These are phyloP conservation scores for Peromyscus nudipes DNA, from an alignment of 2,797 vertebrate genomes.

Conservation along the genomic window DNA sequence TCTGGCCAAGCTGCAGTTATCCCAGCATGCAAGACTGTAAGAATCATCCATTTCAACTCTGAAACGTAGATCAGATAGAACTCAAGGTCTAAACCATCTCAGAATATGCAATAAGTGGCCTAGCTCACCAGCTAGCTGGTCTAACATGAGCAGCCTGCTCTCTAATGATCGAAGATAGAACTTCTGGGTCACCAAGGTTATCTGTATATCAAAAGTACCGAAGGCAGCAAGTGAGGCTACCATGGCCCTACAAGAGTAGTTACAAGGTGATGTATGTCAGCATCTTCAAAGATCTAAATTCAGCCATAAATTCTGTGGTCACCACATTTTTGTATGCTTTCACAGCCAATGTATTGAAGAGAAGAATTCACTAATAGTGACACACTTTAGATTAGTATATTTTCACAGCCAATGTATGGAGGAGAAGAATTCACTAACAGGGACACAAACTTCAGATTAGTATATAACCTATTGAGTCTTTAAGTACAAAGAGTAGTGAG, in stretches of 20 bases:
- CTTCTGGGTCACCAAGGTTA: background rate
- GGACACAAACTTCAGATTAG: background rate
- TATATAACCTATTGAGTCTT: background rate
- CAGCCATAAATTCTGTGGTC: background rate
- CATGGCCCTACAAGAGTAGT: background rate
- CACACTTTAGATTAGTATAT: background rate
- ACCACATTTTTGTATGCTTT: background rate
- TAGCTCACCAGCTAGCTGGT: background rate
- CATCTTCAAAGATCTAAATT: background rate
- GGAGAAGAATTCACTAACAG: background rate
- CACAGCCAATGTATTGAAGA: background rate
- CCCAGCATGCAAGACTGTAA: background rate
- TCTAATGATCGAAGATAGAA: background rate
- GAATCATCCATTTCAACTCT: constrained; percentile 3
- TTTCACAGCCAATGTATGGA: background rate
- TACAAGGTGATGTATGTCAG: background rate
- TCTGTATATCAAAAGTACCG: background rate
- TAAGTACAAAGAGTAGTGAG: background rate
- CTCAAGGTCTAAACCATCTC: background rate
- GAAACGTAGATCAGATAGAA: background rate
- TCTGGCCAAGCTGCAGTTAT: too few species aligned
- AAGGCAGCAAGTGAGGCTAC: background rate
- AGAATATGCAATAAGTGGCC: background rate
- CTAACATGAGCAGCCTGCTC: background rate
- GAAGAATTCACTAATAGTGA: background rate